phyloP scores from a whole-genome alignment of 2,888 invertebrate genomes.

The Nymphalis urticae region DNA sequence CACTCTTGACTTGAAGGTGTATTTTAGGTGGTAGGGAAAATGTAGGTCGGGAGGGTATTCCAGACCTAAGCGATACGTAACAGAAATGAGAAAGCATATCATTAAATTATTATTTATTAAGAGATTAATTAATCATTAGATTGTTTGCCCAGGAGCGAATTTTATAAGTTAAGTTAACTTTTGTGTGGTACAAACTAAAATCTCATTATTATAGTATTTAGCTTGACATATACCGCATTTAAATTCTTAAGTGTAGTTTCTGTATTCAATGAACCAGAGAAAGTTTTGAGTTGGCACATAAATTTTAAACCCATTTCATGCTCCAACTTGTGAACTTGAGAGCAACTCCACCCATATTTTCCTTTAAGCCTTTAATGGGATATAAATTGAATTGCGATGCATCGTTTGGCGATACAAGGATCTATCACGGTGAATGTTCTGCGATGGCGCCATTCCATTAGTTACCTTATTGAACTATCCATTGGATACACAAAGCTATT shows the following conservation, averaged over 20 bases:
- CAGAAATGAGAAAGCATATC: too few species aligned
- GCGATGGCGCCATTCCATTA: not conserved
- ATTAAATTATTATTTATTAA: too few species aligned
- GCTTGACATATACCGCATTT: not conserved
- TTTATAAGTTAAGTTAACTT: too few species aligned
- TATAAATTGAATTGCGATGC: slow-evolving; percentile 27
- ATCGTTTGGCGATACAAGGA: slow-evolving; percentile 13
- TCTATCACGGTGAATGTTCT: slow-evolving; percentile 11
- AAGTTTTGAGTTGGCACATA: slow-evolving; percentile 12
- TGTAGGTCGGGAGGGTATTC: too few species aligned
- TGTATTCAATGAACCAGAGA: not conserved
- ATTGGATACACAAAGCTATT: not conserved
- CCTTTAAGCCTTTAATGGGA: slow-evolving; percentile 20
- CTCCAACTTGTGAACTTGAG: slow-evolving; percentile 13
- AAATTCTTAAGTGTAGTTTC: not conserved
- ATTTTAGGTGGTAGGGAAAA: too few species aligned
- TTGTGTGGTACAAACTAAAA: too few species aligned
- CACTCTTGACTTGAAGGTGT: too few species aligned
- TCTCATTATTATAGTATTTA: not conserved
- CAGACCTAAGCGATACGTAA: too few species aligned
- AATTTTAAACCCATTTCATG: slow-evolving; percentile 14
- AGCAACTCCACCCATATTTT: slow-evolving; percentile 21
- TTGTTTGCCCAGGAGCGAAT: too few species aligned
- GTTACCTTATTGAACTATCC: slow-evolving; percentile 1
- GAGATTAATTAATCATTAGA: too few species aligned